These are phyloP conservation scores for Apogon talboti DNA, from an alignment of 2,797 vertebrate genomes.

Conservation along the genomic window DNA sequence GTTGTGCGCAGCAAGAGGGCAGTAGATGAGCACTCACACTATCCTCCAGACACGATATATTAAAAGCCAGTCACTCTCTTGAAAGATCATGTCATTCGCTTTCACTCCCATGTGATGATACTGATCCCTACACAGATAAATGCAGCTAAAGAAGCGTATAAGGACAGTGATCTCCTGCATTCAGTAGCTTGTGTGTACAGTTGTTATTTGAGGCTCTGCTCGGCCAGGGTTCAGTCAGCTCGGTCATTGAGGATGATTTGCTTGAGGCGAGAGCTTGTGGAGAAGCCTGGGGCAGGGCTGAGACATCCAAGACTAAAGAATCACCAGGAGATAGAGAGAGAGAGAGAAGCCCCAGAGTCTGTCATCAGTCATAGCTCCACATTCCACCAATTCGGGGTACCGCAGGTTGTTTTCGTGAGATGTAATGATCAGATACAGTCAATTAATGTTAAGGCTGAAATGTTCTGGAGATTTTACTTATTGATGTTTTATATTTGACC, in stretches of 20 bases:
- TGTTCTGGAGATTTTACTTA: background rate
- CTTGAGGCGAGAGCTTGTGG: too few relatives aligned
- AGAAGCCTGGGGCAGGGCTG: conserved; percentile 56
- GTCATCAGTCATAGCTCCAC: conserved; percentile 50
- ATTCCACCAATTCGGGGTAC: conserved; percentile 31
- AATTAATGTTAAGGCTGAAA: conserved; percentile 2
- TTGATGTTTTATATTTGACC: background rate
- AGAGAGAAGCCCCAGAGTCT: conserved; percentile 25
- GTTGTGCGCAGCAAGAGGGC: conserved; percentile 39
- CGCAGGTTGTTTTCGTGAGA: conserved; percentile 38
- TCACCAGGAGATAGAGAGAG: conserved; percentile 34
- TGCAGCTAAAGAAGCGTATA: conserved; percentile 9
- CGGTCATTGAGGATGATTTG: conserved; percentile 40
- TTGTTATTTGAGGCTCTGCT: conserved; percentile 32
- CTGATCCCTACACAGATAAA: background rate
- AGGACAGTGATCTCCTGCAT: conserved; percentile 51
- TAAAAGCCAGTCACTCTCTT: conserved; percentile 13
- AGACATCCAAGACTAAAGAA: conserved; percentile 66
- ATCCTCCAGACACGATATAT: conserved; percentile 13
- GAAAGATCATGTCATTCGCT: conserved; percentile 15
- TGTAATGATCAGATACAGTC: background rate
- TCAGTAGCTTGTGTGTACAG: conserved; percentile 37
- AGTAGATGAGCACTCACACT: conserved; percentile 19
- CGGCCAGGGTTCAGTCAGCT: conserved; percentile 20
- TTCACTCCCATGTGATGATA: background rate